Evolutionary conservation across 2,888 invertebrate species (phyloP).

Genomic region (Atherix ibis): DNA sequence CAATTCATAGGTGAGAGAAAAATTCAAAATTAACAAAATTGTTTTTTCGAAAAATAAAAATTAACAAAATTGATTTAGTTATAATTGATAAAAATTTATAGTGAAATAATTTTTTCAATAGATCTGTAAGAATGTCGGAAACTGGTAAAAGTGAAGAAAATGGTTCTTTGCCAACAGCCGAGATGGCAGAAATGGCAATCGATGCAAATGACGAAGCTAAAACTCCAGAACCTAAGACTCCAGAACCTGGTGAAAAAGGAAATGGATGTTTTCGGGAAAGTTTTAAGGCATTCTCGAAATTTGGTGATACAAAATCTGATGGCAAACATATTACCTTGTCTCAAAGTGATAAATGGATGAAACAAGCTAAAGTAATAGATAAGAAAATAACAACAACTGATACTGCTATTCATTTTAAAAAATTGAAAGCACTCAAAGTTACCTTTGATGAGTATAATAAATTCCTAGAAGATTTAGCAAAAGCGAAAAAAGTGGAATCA

Average conservation of each 20-base stretch:
- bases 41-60: no score
- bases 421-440: conserved; percentile 68
- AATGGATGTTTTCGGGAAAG: conserved; percentile 41
- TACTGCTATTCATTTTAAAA: conserved; percentile 79
- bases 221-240: conserved; percentile 14
- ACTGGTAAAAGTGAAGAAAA: conserved; percentile 6
- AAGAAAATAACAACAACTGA: conserved; percentile 81
- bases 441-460: conserved; percentile 63
- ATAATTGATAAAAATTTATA: no score
- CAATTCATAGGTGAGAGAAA: conserved; percentile 15
- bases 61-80: no score
- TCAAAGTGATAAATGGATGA: conserved; percentile 89
- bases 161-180: conserved; percentile 22
- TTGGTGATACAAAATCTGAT: conserved; percentile 73
- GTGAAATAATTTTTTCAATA: conserved; percentile 13
- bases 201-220: conserved; percentile 17
- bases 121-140: conserved; percentile 13
- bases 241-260: conserved; percentile 16
- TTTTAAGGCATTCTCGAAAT: conserved; percentile 70
- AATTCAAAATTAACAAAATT: no score
- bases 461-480: conserved; percentile 72
- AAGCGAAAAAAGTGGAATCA: conserved; percentile 64
- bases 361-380: conserved; percentile 71
- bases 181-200: conserved; percentile 27
- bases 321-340: conserved; percentile 75